Evolutionary conservation across 1,140 invertebrate species (phyloP).

Genomic region (Papilio helenus): DNA sequence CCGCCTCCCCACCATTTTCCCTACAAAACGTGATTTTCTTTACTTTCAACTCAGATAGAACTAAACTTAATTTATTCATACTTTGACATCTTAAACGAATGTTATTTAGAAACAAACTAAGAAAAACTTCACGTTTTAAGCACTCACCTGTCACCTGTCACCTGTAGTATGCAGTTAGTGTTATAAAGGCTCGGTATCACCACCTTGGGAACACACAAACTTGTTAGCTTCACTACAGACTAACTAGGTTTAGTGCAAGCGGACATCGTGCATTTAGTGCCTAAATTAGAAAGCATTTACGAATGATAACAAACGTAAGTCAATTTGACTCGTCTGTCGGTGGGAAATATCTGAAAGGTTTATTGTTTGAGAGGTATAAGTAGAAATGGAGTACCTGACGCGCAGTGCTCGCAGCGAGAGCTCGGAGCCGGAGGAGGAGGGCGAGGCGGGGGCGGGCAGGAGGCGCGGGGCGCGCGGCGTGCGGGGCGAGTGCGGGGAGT

Average conservation of each 20-base stretch:
- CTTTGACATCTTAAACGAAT: too few species aligned
- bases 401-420: conserved; percentile 56
- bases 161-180: conserved; percentile 43
- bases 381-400: not conserved
- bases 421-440: conserved; percentile 67
- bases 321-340: too few species aligned
- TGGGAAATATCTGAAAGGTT: too few species aligned
- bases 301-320: not conserved
- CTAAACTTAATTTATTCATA: too few species aligned
- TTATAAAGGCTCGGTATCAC: conserved; percentile 47
- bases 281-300: conserved; percentile 46
- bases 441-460: conserved; percentile 56
- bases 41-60: too few species aligned
- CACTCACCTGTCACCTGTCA: conserved; percentile 44
- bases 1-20: conserved; percentile 50
- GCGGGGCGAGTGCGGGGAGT: conserved; percentile 58
- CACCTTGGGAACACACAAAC: conserved; percentile 50
- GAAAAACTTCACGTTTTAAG: conserved; percentile 33
- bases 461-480: conserved; percentile 65
- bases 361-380: not conserved
- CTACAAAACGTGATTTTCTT: not conserved
- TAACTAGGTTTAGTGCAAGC: conserved; percentile 46
- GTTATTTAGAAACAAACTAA: too few species aligned
- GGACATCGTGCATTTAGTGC: conserved; percentile 46
- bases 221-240: conserved; percentile 41